phyloP scores from a whole-genome alignment of 2,797 vertebrate genomes.

The Nyctibius grandis region DNA sequence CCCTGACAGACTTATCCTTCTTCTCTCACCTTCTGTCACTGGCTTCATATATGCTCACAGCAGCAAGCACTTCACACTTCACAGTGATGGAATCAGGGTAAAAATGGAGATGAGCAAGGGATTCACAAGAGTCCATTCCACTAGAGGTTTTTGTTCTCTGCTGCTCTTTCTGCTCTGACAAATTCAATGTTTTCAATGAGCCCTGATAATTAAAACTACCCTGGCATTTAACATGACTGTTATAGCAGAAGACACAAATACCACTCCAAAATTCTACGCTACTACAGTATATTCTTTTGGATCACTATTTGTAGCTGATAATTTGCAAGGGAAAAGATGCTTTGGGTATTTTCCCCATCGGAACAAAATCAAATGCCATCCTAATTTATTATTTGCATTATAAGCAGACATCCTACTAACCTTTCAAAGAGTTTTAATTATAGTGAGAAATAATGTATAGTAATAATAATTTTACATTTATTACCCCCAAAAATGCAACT shows the following conservation, averaged over 20 bases:
- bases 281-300: not conserved
- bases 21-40: not conserved
- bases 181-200: not conserved
- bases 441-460: not conserved
- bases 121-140: not conserved
- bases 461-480: not conserved
- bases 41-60: not conserved
- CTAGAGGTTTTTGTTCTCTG: not conserved
- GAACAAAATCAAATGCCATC: not conserved
- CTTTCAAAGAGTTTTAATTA: not conserved
- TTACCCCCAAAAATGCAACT: not conserved
- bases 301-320: not conserved
- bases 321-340: not conserved
- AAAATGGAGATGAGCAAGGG: not conserved
- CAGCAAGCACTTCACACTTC: not conserved
- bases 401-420: not conserved
- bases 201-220: not conserved
- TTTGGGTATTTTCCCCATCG: not conserved
- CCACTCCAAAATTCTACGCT: not conserved
- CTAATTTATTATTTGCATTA: not conserved
- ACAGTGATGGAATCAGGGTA: not conserved
- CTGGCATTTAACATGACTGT: not conserved
- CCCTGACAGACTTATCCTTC: not conserved
- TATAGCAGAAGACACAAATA: not conserved
- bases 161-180: not conserved